These are phyloP conservation scores for Lasioglossum vierecki DNA, from an alignment of 2,888 invertebrate species.

Conservation along the genomic window DNA sequence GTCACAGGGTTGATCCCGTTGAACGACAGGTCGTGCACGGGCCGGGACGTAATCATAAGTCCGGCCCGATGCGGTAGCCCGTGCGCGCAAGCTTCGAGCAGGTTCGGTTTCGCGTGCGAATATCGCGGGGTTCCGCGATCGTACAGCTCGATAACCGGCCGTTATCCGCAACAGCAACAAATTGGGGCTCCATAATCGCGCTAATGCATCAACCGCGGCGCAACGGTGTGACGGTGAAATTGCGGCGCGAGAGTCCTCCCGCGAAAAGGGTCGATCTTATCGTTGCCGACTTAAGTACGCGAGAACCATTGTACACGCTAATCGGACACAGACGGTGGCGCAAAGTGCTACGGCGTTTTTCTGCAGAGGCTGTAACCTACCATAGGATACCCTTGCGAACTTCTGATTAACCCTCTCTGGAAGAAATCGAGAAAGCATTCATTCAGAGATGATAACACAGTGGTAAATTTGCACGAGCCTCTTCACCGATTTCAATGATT, in stretches of 20 bases:
- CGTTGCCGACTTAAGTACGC: constrained; percentile 48
- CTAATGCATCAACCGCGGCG: constrained; percentile 79
- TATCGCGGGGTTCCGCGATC: constrained; percentile 67
- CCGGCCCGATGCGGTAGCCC: constrained; percentile 37
- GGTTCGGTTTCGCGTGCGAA: constrained; percentile 57
- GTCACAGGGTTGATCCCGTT: constrained; percentile 25
- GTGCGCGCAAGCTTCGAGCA: constrained; percentile 8
- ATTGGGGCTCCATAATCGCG: constrained; percentile 81
- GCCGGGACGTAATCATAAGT: constrained; percentile 56
- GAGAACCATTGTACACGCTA: constrained; percentile 53
- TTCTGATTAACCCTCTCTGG: neutral
- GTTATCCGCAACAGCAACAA: constrained; percentile 76
- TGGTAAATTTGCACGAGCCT: too few species aligned
- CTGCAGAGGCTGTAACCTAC: constrained; percentile 53
- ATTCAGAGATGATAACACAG: too few species aligned
- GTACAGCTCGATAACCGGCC: constrained; percentile 72
- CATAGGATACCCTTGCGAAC: constrained; percentile 36
- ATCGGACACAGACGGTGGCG: constrained; percentile 49
- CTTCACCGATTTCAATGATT: too few species aligned
- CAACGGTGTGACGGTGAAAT: constrained; percentile 79
- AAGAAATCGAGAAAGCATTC: neutral
- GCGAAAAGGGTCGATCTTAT: constrained; percentile 64
- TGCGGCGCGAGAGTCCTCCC: constrained; percentile 75
- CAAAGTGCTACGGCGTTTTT: constrained; percentile 54
- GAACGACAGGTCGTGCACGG: constrained; percentile 59